Conservation (phyloP, 53 echinoderm and acorn worm genomes). For the Patiria pectinifera region DNA sequence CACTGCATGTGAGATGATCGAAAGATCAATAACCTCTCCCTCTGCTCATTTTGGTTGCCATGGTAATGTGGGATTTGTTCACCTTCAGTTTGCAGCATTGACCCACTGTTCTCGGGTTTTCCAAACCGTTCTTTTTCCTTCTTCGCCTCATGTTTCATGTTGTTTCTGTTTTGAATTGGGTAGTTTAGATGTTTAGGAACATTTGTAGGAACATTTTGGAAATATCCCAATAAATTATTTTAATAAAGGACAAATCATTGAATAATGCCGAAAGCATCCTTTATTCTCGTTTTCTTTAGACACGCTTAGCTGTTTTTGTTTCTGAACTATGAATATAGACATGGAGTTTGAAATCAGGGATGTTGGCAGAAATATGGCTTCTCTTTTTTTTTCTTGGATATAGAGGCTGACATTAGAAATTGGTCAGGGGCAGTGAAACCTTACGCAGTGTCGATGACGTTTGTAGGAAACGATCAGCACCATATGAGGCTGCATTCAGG, state of each 20-base stretch:
- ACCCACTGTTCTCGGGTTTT: neutral
- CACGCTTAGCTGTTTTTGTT: too few relatives aligned
- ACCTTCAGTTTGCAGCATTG: slow-evolving; percentile 15
- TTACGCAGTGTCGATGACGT: neutral
- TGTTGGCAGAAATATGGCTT: neutral
- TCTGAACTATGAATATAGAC: too few relatives aligned
- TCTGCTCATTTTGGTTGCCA: slow-evolving; percentile 20
- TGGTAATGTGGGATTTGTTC: slow-evolving; percentile 37
- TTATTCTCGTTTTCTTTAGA: too few relatives aligned
- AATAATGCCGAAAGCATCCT: too few relatives aligned
- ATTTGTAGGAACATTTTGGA: too few relatives aligned
- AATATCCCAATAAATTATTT: too few relatives aligned
- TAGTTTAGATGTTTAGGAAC: too few relatives aligned
- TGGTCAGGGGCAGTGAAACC: neutral
- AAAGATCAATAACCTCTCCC: slow-evolving; percentile 25
- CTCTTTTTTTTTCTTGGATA: neutral
- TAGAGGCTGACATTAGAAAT: neutral
- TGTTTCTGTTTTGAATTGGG: neutral
- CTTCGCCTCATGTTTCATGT: neutral
- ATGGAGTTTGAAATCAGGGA: neutral
- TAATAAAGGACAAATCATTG: too few relatives aligned
- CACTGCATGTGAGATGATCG: slow-evolving; percentile 36
- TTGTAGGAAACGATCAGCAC: neutral
- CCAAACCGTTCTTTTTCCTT: neutral
- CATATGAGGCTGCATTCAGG: neutral